Base-by-base conservation (phyloP, 2,113 vertebrate genomes). In the Siniperca knerii region DNA sequence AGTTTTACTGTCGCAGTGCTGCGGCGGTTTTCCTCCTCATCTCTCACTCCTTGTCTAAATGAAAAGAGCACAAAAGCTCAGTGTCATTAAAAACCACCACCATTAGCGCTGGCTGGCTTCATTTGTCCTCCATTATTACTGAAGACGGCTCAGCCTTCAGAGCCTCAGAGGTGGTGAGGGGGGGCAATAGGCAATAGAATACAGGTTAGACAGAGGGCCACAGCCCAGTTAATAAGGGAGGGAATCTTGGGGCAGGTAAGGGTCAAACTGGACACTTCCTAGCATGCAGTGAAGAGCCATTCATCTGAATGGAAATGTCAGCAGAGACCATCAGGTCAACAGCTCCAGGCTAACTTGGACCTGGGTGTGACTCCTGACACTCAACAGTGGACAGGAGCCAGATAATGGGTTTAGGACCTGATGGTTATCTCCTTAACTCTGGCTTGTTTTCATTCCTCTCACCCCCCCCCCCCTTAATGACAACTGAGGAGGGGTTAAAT, bases 241-340 rank as follows among this genome's bases (percentile, higher is more conserved):
- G 91, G 89, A 87, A 83, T 90, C 87, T 81, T 84, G 88, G 94
- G 94, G 93, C 92, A 95, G 93, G 92, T 92, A 77, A 81, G 93
- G 95, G 95, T 96, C 94, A 94, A 91, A 92, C 90, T 92, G 93
- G 94, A 95, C 94, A 94, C 94, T 95, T 96, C 95, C 94, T 93
- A 88, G 94, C 93, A 93, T 90, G 94, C 93, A 91, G 93, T 65
- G 69, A 90, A 85, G 87, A 94, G 93, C 91, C 90, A 96, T 96
- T 95, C 91, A 90, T 96, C 94, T 95, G 95, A 94, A 95, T 95
- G 94, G 90, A 94, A 93, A 94, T 92, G 90, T 91, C 90, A 91
- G 92, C 29, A 77, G 89, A 89, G 89, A 93, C 82, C 94, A 89
- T 89, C 87, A 79, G 94, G 94, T 94, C 94, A 95, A 94, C 85